A percentile compares a stretch with the other conserved stretches of the same genome.
phyloP scores from a whole-genome alignment of 2,888 invertebrate species.

The Atethmia centrago region DNA sequence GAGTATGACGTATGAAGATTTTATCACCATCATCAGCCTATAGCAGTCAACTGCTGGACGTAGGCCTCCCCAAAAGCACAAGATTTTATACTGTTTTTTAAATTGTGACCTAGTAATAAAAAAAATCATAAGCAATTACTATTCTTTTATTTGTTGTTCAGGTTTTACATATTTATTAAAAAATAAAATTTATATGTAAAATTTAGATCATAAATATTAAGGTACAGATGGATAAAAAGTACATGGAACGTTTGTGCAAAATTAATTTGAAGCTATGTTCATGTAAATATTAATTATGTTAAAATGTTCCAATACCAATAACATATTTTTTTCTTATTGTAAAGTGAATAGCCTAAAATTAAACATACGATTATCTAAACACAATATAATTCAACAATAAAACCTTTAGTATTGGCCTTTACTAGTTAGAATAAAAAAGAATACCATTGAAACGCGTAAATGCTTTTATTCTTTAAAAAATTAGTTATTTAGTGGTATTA shows the following conservation, averaged over 20 bases:
- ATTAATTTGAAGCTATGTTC: constrained; percentile 28
- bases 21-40: constrained; percentile 5
- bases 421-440: constrained; percentile 33
- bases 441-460: constrained; percentile 30
- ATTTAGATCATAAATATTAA: constrained; percentile 26
- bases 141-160: constrained; percentile 18
- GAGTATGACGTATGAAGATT: constrained; percentile 18
- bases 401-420: constrained; percentile 30
- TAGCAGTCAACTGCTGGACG: constrained; percentile 10
- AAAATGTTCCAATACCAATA: constrained; percentile 35
- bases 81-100: constrained; percentile 22
- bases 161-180: constrained; percentile 9
- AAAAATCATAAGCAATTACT: constrained; percentile 6
- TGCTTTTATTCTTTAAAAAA: not conserved
- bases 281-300: constrained; percentile 31
- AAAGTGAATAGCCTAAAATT: constrained; percentile 29
- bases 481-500: no score
- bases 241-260: constrained; percentile 30
- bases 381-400: constrained; percentile 40
- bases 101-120: constrained; percentile 28
- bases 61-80: not conserved
- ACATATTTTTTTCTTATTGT: constrained; percentile 21
- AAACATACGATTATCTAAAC: constrained; percentile 29
- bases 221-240: constrained; percentile 28
- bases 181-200: constrained; percentile 12